Percentiles rank a stretch among this genome's conserved stretches.
phyloP scores from a whole-genome alignment of 2,113 vertebrate genomes.

The Rhabdomys dilectus region DNA sequence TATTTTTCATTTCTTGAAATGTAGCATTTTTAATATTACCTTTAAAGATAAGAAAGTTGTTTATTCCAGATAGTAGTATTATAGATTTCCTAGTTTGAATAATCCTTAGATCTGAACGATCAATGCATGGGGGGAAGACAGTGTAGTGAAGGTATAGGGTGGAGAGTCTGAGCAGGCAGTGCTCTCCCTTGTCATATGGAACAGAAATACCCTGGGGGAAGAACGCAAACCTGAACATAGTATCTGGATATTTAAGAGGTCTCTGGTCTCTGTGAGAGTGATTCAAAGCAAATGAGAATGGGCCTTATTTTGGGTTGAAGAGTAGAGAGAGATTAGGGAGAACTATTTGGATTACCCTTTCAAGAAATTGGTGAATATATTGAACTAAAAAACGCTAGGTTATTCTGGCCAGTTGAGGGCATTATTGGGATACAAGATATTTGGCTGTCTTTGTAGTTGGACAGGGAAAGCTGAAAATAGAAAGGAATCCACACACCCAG shows the following conservation, averaged over 20 bases:
- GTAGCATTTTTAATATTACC: conserved; percentile 16
- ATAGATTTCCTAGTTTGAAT: not conserved
- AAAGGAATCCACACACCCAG: not conserved
- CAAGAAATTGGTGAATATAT: conserved; percentile 4
- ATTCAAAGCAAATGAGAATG: not conserved
- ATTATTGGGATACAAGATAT: not conserved
- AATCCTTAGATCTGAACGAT: not conserved
- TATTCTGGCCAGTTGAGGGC: conserved; percentile 17
- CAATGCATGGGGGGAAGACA: not conserved
- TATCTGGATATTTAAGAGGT: not conserved
- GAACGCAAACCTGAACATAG: not conserved
- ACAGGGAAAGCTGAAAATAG: conserved; percentile 29
- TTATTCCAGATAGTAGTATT: not conserved
- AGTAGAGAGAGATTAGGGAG: not conserved
- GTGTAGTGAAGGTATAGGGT: not conserved
- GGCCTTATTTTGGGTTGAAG: not conserved
- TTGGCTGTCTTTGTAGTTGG: conserved; percentile 13
- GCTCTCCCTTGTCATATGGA: not conserved
- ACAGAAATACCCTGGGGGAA: not conserved
- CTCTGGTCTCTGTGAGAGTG: not conserved
- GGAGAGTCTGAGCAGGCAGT: not conserved
- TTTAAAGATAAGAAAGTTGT: not conserved
- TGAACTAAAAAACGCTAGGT: conserved; percentile 32
- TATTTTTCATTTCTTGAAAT: conserved; percentile 15
- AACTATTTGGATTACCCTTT: conserved; percentile 7